phyloP scores from a whole-genome alignment of 2,113 vertebrate genomes.

The human (Homo sapiens) region DNA sequence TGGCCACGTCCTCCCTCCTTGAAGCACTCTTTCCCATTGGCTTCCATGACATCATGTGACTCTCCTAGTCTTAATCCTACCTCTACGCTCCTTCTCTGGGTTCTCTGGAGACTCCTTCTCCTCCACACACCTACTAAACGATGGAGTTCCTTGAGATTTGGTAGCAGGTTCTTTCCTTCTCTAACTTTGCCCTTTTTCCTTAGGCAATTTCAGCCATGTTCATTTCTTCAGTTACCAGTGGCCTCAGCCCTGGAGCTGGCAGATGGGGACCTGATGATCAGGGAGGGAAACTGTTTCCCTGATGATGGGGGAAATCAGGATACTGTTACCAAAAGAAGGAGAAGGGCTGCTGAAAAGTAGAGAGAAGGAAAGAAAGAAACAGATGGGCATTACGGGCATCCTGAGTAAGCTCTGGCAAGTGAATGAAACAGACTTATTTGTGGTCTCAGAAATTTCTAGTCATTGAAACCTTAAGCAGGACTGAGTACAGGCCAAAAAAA shows the following conservation, averaged over 20 bases:
- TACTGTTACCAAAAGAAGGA: not conserved
- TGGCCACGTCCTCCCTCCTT: not conserved
- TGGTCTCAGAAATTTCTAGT: not conserved
- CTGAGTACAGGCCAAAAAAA: not conserved
- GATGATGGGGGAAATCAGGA: not conserved
- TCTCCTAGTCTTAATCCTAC: not conserved
- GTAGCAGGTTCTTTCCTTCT: not conserved
- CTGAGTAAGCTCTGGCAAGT: not conserved
- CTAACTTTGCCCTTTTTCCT: not conserved
- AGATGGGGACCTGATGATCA: not conserved
- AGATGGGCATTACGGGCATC: not conserved
- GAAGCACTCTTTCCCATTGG: not conserved
- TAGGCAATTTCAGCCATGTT: not conserved
- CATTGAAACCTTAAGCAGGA: not conserved
- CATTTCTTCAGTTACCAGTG: not conserved
- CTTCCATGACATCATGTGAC: not conserved
- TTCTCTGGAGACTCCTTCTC: not conserved
- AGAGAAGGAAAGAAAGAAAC: not conserved
- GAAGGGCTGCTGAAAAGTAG: not conserved
- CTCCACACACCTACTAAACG: not conserved
- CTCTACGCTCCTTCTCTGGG: not conserved
- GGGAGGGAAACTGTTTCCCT: not conserved
- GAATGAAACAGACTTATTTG: not conserved
- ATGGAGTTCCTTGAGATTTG: not conserved
- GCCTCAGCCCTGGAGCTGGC: not conserved